Percentiles rank a stretch among this genome's conserved stretches.
These are phyloP conservation scores for Stegana nigrithorax DNA, from an alignment of 2,888 invertebrate species.

Conservation along the genomic window DNA sequence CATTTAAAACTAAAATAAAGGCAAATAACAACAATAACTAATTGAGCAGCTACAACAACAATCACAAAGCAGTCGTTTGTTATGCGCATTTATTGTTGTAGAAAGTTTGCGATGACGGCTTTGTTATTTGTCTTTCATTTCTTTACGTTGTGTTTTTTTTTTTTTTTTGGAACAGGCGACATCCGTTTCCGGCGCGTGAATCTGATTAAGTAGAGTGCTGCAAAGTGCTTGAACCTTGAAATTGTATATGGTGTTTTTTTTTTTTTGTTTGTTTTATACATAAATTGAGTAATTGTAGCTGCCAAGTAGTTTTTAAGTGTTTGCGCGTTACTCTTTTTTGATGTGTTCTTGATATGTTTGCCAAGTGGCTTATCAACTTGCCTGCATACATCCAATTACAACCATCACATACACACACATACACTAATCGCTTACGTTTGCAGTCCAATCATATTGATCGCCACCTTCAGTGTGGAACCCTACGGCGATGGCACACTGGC, in stretches of 20 bases:
- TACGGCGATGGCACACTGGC: slow-evolving; percentile 78
- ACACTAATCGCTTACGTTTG: slow-evolving; percentile 32
- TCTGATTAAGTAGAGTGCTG: slow-evolving; percentile 46
- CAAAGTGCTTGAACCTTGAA: slow-evolving; percentile 21
- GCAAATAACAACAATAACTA: background rate
- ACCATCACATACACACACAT: background rate
- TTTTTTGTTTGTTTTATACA: no score
- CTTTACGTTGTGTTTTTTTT: background rate
- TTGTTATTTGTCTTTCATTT: no score
- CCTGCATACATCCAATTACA: slow-evolving; percentile 17
- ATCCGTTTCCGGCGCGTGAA: background rate
- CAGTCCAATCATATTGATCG: slow-evolving; percentile 88
- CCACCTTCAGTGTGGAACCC: slow-evolving; percentile 78
- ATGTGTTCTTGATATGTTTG: slow-evolving; percentile 4
- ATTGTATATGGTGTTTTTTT: slow-evolving; percentile 17
- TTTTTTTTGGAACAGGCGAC: background rate
- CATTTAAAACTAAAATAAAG: no score
- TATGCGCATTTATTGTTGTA: no score
- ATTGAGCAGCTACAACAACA: background rate
- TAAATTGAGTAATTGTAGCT: no score
- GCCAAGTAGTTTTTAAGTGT: slow-evolving; percentile 43
- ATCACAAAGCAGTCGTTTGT: background rate
- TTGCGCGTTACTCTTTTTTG: slow-evolving; percentile 25
- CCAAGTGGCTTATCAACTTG: slow-evolving; percentile 8
- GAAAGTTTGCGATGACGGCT: no score